These are phyloP conservation scores for Carettochelys insculpta DNA, from an alignment of 2,113 vertebrate species.

Conservation along the genomic window DNA sequence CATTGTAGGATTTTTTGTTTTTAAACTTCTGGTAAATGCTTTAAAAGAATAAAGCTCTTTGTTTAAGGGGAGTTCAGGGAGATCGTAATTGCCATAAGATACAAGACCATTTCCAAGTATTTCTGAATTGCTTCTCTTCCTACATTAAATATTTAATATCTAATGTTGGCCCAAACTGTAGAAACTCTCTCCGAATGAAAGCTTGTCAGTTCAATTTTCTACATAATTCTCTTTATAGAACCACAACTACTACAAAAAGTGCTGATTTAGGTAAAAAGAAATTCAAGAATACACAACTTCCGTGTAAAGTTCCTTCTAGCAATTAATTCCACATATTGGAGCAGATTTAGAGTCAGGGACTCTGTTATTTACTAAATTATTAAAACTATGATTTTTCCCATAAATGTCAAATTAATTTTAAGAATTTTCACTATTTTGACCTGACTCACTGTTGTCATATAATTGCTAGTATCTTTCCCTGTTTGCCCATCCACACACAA, in stretches of 20 bases:
- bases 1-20: conserved; percentile 61
- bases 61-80: conserved; percentile 85
- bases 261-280: neutral
- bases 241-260: conserved; percentile 39
- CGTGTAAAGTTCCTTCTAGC: neutral
- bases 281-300: neutral
- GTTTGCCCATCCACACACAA: neutral
- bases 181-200: conserved; percentile 65
- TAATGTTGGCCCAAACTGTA: conserved; percentile 78
- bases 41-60: conserved; percentile 85
- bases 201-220: conserved; percentile 57
- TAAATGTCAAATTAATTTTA: neutral
- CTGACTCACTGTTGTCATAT: neutral
- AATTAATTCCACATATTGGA: conserved; percentile 29
- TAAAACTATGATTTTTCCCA: neutral
- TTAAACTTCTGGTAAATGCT: conserved; percentile 84
- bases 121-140: conserved; percentile 81
- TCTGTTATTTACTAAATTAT: neutral
- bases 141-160: conserved; percentile 84
- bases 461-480: neutral
- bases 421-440: neutral
- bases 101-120: conserved; percentile 78
- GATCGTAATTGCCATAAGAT: conserved; percentile 79
- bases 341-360: neutral
- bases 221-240: conserved; percentile 52